Evolutionary conservation across 2,888 invertebrate genomes (phyloP).

Genomic region (Pimpla rufipes): DNA sequence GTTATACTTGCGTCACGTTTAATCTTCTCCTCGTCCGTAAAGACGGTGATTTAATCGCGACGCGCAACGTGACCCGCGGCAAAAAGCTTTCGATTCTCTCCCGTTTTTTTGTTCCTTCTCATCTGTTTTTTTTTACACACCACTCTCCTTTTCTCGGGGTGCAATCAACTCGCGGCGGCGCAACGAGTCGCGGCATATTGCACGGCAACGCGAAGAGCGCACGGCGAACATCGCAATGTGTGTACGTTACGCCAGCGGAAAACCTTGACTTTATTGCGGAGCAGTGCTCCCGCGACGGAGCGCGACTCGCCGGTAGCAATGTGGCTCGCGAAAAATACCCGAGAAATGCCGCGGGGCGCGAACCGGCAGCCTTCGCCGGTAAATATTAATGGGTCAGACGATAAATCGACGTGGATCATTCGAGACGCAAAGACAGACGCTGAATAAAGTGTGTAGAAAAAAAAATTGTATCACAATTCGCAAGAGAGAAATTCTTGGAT

Average conservation of each 20-base stretch:
- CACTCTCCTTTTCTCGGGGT: conserved; percentile 61
- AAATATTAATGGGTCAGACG: background rate
- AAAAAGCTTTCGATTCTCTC: conserved; percentile 8
- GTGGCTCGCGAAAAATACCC: conserved; percentile 16
- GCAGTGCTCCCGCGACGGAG: conserved; percentile 52
- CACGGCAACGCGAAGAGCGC: conserved; percentile 31
- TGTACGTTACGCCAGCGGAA: conserved; percentile 77
- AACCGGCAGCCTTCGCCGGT: background rate
- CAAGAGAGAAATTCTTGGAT: too few species aligned
- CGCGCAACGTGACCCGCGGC: background rate
- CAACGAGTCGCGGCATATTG: conserved; percentile 52
- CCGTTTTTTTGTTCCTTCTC: background rate
- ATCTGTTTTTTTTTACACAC: conserved; percentile 20
- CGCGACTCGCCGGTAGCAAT: conserved; percentile 1
- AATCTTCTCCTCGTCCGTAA: background rate
- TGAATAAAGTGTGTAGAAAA: background rate
- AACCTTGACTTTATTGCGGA: conserved; percentile 81
- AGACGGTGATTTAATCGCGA: background rate
- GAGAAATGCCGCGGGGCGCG: too few species aligned
- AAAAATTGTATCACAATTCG: background rate
- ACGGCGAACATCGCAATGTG: conserved; percentile 73
- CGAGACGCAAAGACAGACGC: background rate
- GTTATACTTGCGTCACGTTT: too few species aligned
- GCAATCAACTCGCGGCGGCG: conserved; percentile 74
- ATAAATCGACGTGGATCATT: background rate